Base-by-base conservation (phyloP, 2,888 invertebrate species). In the Chydorus sphaericus region DNA sequence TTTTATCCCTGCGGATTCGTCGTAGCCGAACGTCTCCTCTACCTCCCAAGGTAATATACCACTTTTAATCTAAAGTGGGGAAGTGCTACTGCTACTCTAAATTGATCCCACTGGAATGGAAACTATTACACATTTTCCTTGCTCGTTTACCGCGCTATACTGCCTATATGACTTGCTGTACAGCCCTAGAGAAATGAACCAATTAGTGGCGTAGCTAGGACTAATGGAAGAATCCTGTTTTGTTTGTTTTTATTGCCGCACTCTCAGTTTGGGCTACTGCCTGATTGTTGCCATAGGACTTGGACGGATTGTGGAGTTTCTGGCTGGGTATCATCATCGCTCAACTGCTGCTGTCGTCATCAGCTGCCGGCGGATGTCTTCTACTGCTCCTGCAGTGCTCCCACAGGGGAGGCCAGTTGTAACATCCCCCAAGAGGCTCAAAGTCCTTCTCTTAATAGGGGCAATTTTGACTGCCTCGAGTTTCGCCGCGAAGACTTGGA, bases 21-120 rank as follows among this genome's bases (percentile, higher is more conserved):
- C 7, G 79, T 91, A 1, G 91, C 91, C 0, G 91, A 92, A 69
- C 75, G 91, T 62, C 83, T 91, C 31, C 77, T 91, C 14, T 91
- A 91, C 71, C 86, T 91, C 66, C 89, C 91, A 53, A 85, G 81
- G 85, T 85, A 74, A 70, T 30, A 10, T 8, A 48, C 16, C 30
- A 30, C 7, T 23, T 50, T 29, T 31, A 5, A n/a, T 36, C n/a
- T 16, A 28, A n/a, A n/a, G n/a, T n/a, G n/a, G n/a, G n/a, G n/a
- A n/a, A n/a, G n/a, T n/a, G n/a, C n/a, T n/a, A n/a, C n/a, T n/a
- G n/a, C n/a, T n/a, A n/a, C n/a, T n/a, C n/a, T n/a, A n/a, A n/a
- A n/a, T n/a, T n/a, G n/a, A n/a, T n/a, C n/a, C n/a, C n/a, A n/a
- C n/a, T n/a, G n/a, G n/a, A n/a, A n/a, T n/a, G n/a, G n/a, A n/a